Base-by-base conservation (phyloP, 2,113 vertebrate genomes). In the Monopterus albus region DNA sequence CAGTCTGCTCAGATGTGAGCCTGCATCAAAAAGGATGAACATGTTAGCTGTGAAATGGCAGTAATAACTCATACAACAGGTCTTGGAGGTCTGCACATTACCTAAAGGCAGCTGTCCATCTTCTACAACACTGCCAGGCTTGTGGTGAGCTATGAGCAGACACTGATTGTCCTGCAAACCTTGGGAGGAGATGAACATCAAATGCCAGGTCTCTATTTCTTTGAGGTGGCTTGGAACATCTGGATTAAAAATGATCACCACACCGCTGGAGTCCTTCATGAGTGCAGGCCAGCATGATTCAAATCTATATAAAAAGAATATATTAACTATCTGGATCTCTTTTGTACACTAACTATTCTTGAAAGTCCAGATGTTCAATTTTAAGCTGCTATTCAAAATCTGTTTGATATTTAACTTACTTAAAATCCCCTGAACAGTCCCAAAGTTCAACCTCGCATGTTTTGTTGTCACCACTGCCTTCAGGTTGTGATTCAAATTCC, bases 211-310 rank as follows among this genome's bases (percentile, higher is more conserved):
- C 75, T 98, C 95, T 0, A 95, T 91, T 87, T 99, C 97, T 72
- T 94, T 96, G 45, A 95, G 87, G 88, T 98, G 96, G 90, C 94
- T 96, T 5, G 96, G 95, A 69, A 95, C 81, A 3, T 97, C 95
- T 0, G 95, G 93, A 39, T 97, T 98, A 92, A 99, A 98, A 72
- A 98, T 52, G 0, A 99, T 95, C 51, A 96, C 92, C n/a, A 98
- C 95, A 0, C 98, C 97, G 0, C 94, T 95, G 39, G 93, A 91
- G 50, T 98, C 96, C 68, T 96, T 97, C 93, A 95, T 93, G 73
- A 99, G 83, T 20, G 95, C 95, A n/a, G 97, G 96, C 97, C 98
- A 99, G 89, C 97, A 99, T 1, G 94, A 92, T 72, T 99, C 97
- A 87, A 98, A 97, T 86, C 98, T 99, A 60, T 49, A 35, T 11